These are phyloP conservation scores for Micromesistius poutassou DNA, from an alignment of 2,797 vertebrate genomes.

Conservation along the genomic window DNA sequence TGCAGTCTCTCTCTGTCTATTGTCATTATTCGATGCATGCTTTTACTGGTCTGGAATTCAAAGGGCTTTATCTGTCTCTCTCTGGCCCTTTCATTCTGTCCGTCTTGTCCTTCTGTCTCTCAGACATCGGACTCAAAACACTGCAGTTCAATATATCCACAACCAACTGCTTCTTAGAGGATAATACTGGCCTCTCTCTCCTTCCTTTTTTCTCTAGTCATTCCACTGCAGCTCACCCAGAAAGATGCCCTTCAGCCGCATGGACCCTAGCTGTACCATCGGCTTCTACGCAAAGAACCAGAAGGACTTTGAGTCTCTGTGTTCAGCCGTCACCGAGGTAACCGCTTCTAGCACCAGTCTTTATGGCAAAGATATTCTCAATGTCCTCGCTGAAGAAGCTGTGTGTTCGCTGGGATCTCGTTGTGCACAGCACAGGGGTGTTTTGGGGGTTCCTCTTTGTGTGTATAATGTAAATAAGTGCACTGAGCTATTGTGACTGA, in stretches of 20 bases:
- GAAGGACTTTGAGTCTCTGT: slow-evolving; percentile 84
- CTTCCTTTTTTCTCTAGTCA: slow-evolving; percentile 64
- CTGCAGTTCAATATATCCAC: neutral
- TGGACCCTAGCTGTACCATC: slow-evolving; percentile 93
- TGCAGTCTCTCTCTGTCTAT: neutral
- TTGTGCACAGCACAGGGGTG: too few relatives aligned
- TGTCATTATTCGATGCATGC: neutral
- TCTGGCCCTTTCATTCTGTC: neutral
- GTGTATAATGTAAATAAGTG: too few relatives aligned
- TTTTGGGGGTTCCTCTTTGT: too few relatives aligned
- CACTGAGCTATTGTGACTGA: too few relatives aligned
- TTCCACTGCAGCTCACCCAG: slow-evolving; percentile 88
- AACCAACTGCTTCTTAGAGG: neutral
- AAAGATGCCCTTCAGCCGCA: slow-evolving; percentile 86
- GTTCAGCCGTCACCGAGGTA: slow-evolving; percentile 77
- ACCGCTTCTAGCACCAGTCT: slow-evolving; percentile 40
- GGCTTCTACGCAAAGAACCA: slow-evolving; percentile 86
- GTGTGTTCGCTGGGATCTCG: too few relatives aligned
- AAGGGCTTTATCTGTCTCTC: neutral
- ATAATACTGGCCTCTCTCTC: neutral
- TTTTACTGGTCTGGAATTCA: neutral
- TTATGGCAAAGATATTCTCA: neutral
- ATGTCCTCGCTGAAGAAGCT: too few relatives aligned
- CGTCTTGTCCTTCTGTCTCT: neutral
- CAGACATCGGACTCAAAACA: neutral